These are phyloP conservation scores for Lasiurus borealis DNA, from an alignment of 2,113 vertebrate genomes.

Conservation along the genomic window DNA sequence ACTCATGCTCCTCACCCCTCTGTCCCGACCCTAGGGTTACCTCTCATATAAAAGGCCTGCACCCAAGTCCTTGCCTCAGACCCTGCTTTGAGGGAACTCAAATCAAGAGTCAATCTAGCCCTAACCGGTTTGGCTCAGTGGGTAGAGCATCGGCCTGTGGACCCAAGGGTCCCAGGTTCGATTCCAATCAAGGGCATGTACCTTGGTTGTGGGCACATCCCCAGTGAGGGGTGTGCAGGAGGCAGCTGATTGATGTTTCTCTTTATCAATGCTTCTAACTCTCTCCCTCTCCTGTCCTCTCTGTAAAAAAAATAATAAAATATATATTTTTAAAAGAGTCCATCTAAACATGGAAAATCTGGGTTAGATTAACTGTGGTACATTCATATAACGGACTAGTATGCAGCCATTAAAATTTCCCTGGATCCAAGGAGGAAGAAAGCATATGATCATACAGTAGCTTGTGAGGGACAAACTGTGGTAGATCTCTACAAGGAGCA, in stretches of 20 bases:
- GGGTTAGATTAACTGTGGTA: not conserved
- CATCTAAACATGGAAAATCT: not conserved
- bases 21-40: not conserved
- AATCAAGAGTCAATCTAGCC: not conserved
- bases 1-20: not conserved
- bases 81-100: not conserved
- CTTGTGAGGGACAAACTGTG: too few species aligned
- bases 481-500: not conserved
- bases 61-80: not conserved
- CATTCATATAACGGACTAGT: not conserved
- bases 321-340: not conserved
- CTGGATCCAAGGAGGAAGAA: constrained; percentile 39
- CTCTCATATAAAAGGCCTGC: not conserved
- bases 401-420: not conserved
- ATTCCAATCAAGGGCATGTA: too few species aligned
- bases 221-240: too few species aligned
- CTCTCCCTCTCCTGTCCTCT: too few species aligned
- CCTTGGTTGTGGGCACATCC: too few species aligned
- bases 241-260: too few species aligned
- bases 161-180: too few species aligned
- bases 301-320: too few species aligned
- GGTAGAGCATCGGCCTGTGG: too few species aligned
- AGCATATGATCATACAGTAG: too few species aligned
- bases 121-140: too few species aligned
- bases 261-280: too few species aligned